Conservation (phyloP, 2,888 invertebrate species). For the Acanthosepion pharaonis region DNA sequence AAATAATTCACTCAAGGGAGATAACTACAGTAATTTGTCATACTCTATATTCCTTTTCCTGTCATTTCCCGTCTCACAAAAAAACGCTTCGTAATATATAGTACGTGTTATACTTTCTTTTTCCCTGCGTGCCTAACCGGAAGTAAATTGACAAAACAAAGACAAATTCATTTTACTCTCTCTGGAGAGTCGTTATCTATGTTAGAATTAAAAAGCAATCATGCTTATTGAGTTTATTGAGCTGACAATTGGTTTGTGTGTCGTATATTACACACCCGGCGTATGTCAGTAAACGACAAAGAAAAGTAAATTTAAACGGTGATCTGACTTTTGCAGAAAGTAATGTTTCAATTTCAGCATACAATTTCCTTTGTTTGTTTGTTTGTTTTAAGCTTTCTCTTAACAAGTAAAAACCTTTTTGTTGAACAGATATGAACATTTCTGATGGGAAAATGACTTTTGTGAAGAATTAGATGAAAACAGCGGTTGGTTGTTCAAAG, state of each 20-base stretch:
- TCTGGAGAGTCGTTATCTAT: neutral
- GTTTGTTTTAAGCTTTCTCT: too few species aligned
- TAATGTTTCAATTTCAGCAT: too few species aligned
- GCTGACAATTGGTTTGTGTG: neutral
- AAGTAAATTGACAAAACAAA: constrained; percentile 1
- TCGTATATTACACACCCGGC: neutral
- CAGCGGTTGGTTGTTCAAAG: too few species aligned
- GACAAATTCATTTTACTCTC: neutral
- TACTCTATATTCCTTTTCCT: too few species aligned
- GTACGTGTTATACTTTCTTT: neutral
- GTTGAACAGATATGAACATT: too few species aligned
- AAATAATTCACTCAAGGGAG: too few species aligned
- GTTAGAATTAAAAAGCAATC: constrained; percentile 33
- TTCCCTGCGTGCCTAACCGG: neutral
- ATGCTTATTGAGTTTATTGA: neutral
- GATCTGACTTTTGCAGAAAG: too few species aligned
- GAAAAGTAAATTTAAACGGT: neutral
- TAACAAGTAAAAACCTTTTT: too few species aligned
- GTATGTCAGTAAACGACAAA: neutral
- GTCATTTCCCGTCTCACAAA: too few species aligned
- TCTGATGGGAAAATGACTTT: neutral
- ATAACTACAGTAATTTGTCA: too few species aligned
- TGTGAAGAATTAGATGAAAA: neutral
- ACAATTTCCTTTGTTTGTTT: too few species aligned
- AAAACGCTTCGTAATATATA: too few species aligned